Evolutionary conservation across 1,140 invertebrate species (phyloP).

Genomic region (Diabrotica virgifera): DNA sequence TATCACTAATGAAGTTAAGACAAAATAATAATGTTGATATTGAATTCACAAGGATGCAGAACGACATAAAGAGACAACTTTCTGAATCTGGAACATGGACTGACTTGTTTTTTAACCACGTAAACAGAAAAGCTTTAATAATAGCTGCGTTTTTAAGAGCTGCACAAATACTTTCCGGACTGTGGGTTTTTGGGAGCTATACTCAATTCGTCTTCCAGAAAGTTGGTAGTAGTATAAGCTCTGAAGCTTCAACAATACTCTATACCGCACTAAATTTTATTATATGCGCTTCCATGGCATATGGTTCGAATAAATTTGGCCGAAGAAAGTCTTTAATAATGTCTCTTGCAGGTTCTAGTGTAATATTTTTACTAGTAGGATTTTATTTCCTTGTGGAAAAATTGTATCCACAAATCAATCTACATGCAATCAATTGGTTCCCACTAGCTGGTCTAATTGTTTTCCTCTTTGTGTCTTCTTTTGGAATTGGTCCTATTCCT

Average conservation of each 20-base stretch:
- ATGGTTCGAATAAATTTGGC: conserved; percentile 6
- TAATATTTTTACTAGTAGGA: conserved; percentile 48
- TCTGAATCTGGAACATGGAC: conserved; percentile 31
- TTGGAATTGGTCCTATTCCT: conserved; percentile 37
- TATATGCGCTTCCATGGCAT: not conserved
- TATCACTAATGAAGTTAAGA: conserved; percentile 51
- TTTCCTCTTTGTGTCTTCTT: conserved; percentile 32
- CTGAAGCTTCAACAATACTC: conserved; percentile 3
- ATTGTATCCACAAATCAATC: conserved; percentile 28
- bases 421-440: conserved; percentile 39
- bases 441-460: conserved; percentile 36
- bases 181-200: conserved; percentile 33
- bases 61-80: conserved; percentile 35
- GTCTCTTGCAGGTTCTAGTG: conserved; percentile 25
- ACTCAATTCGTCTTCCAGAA: conserved; percentile 36
- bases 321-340: conserved; percentile 28
- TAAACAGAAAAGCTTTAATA: conserved; percentile 37
- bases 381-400: conserved; percentile 45
- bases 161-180: conserved; percentile 36
- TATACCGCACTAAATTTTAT: conserved; percentile 8
- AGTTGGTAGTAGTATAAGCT: conserved; percentile 18
- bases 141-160: conserved; percentile 32
- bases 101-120: conserved; percentile 34
- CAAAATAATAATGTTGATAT: conserved; percentile 33
- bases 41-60: conserved; percentile 33